A percentile compares a stretch with the other conserved stretches of the same genome.
These are phyloP conservation scores for Ochlodes sylvanus DNA, from an alignment of 2,888 invertebrate species.

Conservation along the genomic window DNA sequence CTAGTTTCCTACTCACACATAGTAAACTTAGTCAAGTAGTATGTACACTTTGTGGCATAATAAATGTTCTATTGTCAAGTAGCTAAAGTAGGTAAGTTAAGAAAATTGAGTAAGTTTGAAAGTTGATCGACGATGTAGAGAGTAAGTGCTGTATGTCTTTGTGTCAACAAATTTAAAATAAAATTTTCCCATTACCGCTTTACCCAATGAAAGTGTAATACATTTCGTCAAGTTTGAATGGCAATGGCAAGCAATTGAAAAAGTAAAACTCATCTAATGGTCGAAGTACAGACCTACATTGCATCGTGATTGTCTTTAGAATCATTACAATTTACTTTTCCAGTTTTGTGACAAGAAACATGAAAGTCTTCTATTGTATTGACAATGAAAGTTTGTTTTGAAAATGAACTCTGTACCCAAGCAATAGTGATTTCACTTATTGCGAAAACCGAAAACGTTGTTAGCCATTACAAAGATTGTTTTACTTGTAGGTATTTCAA, in stretches of 20 bases:
- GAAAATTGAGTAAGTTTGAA: slow-evolving; percentile 26
- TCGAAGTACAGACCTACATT: slow-evolving; percentile 42
- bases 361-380: slow-evolving; percentile 29
- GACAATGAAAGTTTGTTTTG: slow-evolving; percentile 6
- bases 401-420: slow-evolving; percentile 18
- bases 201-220: slow-evolving; percentile 38
- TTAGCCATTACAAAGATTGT: background rate
- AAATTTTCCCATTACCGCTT: slow-evolving; percentile 31
- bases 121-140: slow-evolving; percentile 31
- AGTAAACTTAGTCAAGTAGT: background rate
- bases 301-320: slow-evolving; percentile 42
- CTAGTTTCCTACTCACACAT: background rate
- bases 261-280: slow-evolving; percentile 46
- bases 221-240: slow-evolving; percentile 22
- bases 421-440: slow-evolving; percentile 20
- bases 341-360: slow-evolving; percentile 32
- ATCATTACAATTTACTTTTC: slow-evolving; percentile 33
- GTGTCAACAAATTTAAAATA: slow-evolving; percentile 19
- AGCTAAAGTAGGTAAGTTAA: slow-evolving; percentile 1
- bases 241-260: slow-evolving; percentile 26
- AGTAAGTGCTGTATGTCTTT: slow-evolving; percentile 26
- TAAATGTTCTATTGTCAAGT: slow-evolving; percentile 11
- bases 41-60: slow-evolving; percentile 2
- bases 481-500: background rate
- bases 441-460: slow-evolving; percentile 8